Evolutionary conservation across 1,140 invertebrate species (phyloP), one percentile per base, ranked within the genome.

Genomic region (Helicoverpa armigera): DNA sequence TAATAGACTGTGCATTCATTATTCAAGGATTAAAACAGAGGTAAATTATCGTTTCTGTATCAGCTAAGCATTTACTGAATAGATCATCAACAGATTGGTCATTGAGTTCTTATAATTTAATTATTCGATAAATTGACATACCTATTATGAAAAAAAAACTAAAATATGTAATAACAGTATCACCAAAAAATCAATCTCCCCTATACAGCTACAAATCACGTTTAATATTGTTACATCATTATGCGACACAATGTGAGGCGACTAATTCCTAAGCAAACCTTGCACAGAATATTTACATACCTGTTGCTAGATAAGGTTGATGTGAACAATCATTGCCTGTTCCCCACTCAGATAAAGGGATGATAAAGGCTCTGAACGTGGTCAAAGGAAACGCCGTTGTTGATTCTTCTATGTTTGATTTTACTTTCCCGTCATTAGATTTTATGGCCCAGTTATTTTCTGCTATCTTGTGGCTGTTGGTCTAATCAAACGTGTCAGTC

Each of bases 371-470:
- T 80, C 81, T 87, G 88, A 90, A 88, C 86, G 74, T 89, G 90
- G 89, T 89, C 88, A 92, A 92, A 92, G 88, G 86, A 87, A 90
- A 86, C 84, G 88, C 86, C 88, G 88, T 84, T 89, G 90, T 91
- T 90, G 87, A 83, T 78, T 60, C 67, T 78, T 29, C 67, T 73
- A 56, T 91, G 86, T 88, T 89, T 90, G 86, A 83, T 86, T 86
- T 89, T 82, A 78, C 82, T 86, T 83, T 86, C 83, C 79, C 80
- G 83, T 83, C 72, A 77, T 83, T 78, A 58, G 65, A 50, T 77
- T 77, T 67, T 77, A 77, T 77, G 14, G 75, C 9, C 50, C 75
- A 77, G 54, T 77, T 77, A 76, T 76, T 77, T 35, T 53, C 61
- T 77, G 75, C 60, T 77, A 63, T 72, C 69, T 72, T 50, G 31